Evolutionary conservation across 2,888 invertebrate species (phyloP), one percentile per base, ranked within the genome.

Genomic region (Palloptera scutellata): DNA sequence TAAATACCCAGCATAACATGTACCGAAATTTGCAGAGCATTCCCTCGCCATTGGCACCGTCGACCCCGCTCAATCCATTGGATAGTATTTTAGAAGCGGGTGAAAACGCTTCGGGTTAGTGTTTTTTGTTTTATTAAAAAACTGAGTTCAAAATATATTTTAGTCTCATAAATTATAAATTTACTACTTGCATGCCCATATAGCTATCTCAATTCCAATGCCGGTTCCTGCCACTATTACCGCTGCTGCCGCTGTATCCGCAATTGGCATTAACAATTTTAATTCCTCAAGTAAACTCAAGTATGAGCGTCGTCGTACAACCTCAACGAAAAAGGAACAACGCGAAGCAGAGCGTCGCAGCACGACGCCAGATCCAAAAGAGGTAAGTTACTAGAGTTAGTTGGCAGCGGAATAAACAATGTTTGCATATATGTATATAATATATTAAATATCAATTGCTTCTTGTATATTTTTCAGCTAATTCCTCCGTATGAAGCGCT

Each of bases 401-500:
- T 30, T 30, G 3, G 6, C 6, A 30, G 30, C 30, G 20, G 41
- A 60, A 48, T 59, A 6, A 13, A 54, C 10, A 61, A 61, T 62
- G n/a, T 20, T 53, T 17, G 12, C 48, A 53, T 12, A 15, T 58
- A 40, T 30, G 61, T 52, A 42, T 60, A 19, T 66, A 54, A 52
- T n/a, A n/a, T n/a, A n/a, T n/a, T n/a, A n/a, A n/a, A n/a, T n/a
- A 30, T 30, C 30, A 30, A 30, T 30, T 30, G 12, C 55, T 45
- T 15, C 12, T 54, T 42, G 42, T 64, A 13, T 41, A 51, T 3
- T 52, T 59, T 19, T 17, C 30, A 90, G 89, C 83, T 86, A 77
- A 88, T 92, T 79, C 87, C 89, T 73, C 93, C 95, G 12, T 94
- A 90, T 83, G 92, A 94, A 68, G 89, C 90, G 51, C 87, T 94